Percentiles rank a stretch among this genome's conserved stretches.
Conservation (phyloP, 2,797 vertebrate genomes). For the Eulemur mongoz region DNA sequence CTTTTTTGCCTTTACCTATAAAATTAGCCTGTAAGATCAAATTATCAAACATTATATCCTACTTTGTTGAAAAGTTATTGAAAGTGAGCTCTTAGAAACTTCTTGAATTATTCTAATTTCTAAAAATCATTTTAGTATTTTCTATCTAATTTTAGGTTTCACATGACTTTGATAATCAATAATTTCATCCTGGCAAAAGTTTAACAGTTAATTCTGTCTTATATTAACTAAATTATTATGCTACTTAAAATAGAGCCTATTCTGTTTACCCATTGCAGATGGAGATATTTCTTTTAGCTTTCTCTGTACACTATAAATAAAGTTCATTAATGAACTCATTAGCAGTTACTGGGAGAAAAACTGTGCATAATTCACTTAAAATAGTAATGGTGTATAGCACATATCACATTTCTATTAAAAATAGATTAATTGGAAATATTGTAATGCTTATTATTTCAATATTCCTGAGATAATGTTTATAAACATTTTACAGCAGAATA, state of each 20-base stretch:
- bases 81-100: neutral
- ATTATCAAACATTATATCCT: neutral
- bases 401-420: slow-evolving; percentile 49
- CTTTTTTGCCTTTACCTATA: neutral
- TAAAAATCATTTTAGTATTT: neutral
- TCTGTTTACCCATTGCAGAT: neutral
- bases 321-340: slow-evolving; percentile 39
- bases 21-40: neutral
- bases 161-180: neutral
- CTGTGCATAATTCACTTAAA: slow-evolving; percentile 37
- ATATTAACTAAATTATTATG: neutral
- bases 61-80: neutral
- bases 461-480: slow-evolving; percentile 9
- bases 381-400: neutral
- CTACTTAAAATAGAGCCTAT: neutral
- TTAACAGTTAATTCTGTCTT: neutral
- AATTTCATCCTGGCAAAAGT: slow-evolving; percentile 42
- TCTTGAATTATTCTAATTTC: neutral
- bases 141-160: slow-evolving; percentile 14
- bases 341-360: slow-evolving; percentile 3
- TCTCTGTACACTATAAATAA: slow-evolving; percentile 27
- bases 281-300: neutral
- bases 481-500: neutral
- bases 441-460: slow-evolving; percentile 19
- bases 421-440: neutral